Evolutionary conservation across 53 echinoderm and acorn worm species (phyloP).

Genomic region (Apostichopus leukothele): DNA sequence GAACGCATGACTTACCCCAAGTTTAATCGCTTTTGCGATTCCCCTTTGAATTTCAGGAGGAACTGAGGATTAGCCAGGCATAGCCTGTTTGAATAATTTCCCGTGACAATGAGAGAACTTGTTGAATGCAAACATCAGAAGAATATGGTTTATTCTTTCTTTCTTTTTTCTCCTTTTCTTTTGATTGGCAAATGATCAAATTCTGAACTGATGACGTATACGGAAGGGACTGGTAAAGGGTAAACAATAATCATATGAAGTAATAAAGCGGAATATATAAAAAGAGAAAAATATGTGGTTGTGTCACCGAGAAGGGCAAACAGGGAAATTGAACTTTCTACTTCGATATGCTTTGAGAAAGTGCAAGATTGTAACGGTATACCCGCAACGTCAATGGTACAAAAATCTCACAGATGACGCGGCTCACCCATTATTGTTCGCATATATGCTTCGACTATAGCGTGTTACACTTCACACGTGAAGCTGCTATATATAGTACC

Average conservation of each 20-base stretch:
- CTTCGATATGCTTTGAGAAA: no score
- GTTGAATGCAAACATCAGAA: constrained; percentile 24
- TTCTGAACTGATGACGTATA: background rate
- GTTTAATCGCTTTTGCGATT: constrained; percentile 36
- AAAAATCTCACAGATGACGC: no score
- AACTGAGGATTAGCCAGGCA: constrained; percentile 3
- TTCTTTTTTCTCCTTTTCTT: background rate
- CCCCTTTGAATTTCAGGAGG: constrained; percentile 9
- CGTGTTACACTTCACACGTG: no score
- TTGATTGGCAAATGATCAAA: constrained; percentile 19
- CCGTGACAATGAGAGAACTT: constrained; percentile 9
- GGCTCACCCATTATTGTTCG: no score
- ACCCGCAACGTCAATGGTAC: no score
- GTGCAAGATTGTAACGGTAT: no score
- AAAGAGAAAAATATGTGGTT: no score
- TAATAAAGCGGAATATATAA: background rate
- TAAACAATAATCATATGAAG: background rate
- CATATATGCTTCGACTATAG: no score
- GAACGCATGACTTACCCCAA: constrained; percentile 35
- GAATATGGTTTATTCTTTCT: background rate
- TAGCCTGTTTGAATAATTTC: constrained; percentile 18
- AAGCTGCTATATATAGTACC: no score
- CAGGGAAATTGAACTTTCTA: no score
- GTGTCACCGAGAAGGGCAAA: no score
- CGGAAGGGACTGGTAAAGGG: background rate